Evolutionary conservation across 2,113 vertebrate species (phyloP), one percentile per base, ranked within the genome.

Genomic region (Pseudonaja textilis): DNA sequence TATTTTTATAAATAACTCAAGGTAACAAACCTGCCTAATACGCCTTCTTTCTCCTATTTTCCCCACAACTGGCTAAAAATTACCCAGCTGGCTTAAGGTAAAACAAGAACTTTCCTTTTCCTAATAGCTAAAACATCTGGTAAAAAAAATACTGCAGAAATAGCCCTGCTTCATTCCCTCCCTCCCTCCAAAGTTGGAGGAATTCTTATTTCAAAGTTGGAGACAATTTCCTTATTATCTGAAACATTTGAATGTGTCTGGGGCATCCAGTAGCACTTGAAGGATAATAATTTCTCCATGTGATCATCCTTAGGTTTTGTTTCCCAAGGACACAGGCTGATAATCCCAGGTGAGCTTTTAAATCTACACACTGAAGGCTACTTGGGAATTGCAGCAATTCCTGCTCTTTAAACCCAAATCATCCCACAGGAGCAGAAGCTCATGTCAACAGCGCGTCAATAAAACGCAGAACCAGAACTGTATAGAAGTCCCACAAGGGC

Each of bases 371-470:
- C 0, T n/a, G 29, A 88, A 20, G 16, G 14, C 88, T 89, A 29
- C 45, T 11, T 52, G 45, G 59, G 23, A 69, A 69, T 90, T 69
- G 9, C 26, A 50, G 29, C 45, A 8, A 50, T 90, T 69, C 16
- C 59, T 50, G 89, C 59, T n/a, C 2, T 61, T 23, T 16, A 52
- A 11, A 0, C 5, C 64, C 57, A 42, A 55, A 16, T 11, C 5
- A 16, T 39, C 90, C 94, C 12, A 20, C 0, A 47, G 93, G 57
- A 93, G 86, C 26, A 55, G 9, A 45, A 10, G 22, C 26, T 69
- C 59, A n/a, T 89, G 90, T 90, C 85, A 23, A 88, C 14, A 88
- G 42, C 1, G 1, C 1, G 1, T 0, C 69, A 0, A 87, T 0
- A 26, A 23, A 4, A 12, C 39, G 9, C 90, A 93, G 90, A 64